Percentiles rank a stretch among this genome's conserved stretches.
These are phyloP conservation scores for Platorchestia sp. DNA, from an alignment of 1,140 invertebrate species.

Conservation along the genomic window DNA sequence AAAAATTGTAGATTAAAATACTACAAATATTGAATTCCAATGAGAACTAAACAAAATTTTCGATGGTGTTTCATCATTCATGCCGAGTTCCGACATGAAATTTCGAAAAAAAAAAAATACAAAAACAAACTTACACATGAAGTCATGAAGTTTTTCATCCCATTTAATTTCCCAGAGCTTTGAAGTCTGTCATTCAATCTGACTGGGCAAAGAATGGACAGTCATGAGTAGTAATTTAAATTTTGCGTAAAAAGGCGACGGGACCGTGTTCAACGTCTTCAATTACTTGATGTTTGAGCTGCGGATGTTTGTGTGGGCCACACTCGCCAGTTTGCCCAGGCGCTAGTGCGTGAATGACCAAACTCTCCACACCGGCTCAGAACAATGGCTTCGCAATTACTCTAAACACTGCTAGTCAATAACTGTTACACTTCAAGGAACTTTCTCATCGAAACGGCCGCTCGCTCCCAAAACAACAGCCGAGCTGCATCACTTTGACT, in stretches of 20 bases:
- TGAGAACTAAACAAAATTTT: neutral
- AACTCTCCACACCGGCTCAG: neutral
- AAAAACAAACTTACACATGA: neutral
- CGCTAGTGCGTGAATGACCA: conserved; percentile 13
- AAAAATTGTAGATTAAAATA: neutral
- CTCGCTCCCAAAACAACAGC: neutral
- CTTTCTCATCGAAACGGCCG: conserved; percentile 34
- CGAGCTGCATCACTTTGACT: neutral
- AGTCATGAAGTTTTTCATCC: neutral
- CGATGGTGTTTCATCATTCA: neutral
- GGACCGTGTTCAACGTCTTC: conserved; percentile 40
- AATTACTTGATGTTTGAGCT: conserved; percentile 39
- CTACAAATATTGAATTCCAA: neutral
- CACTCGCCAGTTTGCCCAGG: neutral
- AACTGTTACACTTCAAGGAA: conserved; percentile 46
- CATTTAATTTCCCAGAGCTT: neutral
- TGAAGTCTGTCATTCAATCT: conserved; percentile 11
- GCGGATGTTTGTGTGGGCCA: conserved; percentile 1
- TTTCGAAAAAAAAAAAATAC: neutral
- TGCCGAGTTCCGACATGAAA: neutral
- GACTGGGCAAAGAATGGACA: conserved; percentile 43
- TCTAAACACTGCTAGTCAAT: conserved; percentile 44
- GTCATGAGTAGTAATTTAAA: conserved; percentile 24
- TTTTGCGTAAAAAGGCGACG: neutral
- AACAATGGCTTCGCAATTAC: conserved; percentile 34